A percentile compares a stretch with the other conserved stretches of the same genome.
phyloP scores from a whole-genome alignment of 2,888 invertebrate genomes.

The Cerastoderma edule region DNA sequence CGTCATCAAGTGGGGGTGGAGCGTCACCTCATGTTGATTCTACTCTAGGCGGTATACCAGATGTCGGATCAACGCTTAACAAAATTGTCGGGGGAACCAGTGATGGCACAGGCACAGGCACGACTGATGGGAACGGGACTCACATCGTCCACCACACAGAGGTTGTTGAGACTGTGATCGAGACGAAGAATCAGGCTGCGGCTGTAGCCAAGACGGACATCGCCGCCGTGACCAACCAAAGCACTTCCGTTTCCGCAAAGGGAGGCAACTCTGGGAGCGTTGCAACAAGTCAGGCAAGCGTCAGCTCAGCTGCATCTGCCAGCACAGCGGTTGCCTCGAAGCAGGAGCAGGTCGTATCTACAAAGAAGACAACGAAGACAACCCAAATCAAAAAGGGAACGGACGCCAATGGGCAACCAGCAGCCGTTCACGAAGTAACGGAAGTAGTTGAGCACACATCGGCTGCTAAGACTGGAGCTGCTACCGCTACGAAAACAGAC shows the following conservation, averaged over 20 bases:
- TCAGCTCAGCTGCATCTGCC: slow-evolving; percentile 15
- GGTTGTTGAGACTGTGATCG: slow-evolving; percentile 47
- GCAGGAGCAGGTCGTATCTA: slow-evolving; percentile 32
- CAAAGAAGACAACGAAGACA: slow-evolving; percentile 42
- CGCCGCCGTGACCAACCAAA: slow-evolving; percentile 17
- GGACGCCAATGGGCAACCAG: slow-evolving; percentile 15
- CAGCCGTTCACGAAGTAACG: slow-evolving; percentile 24
- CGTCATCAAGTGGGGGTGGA: neutral
- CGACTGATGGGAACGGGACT: slow-evolving; percentile 13
- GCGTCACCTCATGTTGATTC: neutral
- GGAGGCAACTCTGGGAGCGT: slow-evolving; percentile 5
- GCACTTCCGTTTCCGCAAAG: neutral
- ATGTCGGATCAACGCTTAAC: neutral
- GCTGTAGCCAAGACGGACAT: slow-evolving; percentile 36
- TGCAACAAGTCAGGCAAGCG: slow-evolving; percentile 1
- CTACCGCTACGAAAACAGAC: slow-evolving; percentile 11
- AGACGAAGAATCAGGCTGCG: slow-evolving; percentile 38
- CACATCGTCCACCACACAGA: slow-evolving; percentile 43
- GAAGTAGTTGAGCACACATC: slow-evolving; percentile 33
- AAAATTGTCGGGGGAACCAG: neutral
- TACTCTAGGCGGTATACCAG: neutral
- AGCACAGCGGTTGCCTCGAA: slow-evolving; percentile 30
- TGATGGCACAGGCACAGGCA: neutral
- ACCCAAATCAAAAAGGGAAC: slow-evolving; percentile 29
- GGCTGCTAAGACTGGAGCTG: slow-evolving; percentile 15